Conservation (phyloP, 2,888 invertebrate species). For the Drepanosiphum platanoidis region DNA sequence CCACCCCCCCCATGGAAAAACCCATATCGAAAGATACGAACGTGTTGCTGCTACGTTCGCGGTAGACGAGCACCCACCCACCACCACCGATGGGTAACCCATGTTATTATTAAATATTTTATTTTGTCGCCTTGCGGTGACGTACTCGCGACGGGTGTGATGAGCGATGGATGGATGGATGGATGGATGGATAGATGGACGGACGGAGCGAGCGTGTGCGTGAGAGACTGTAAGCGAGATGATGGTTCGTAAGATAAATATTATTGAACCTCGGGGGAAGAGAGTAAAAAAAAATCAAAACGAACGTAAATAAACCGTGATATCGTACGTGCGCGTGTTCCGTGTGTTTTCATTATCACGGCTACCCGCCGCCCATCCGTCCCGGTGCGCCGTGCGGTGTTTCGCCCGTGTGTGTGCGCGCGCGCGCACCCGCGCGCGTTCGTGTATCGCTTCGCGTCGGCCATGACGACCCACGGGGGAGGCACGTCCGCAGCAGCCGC, state of each 20-base stretch:
- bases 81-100: no score
- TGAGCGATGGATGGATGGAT: background rate
- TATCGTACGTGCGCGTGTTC: background rate
- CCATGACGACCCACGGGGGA: constrained; percentile 61
- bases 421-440: background rate
- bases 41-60: no score
- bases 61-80: no score
- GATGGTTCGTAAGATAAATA: no score
- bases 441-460: constrained; percentile 37
- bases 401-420: constrained; percentile 8
- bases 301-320: no score
- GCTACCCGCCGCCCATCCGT: constrained; percentile 16
- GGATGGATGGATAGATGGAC: background rate
- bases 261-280: no score
- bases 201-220: background rate
- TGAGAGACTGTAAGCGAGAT: background rate
- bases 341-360: constrained; percentile 33
- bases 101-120: background rate
- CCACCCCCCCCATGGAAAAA: no score
- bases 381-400: background rate
- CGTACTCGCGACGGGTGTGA: background rate
- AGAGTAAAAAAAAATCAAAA: no score
- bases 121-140: background rate
- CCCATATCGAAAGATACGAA: no score
- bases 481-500: constrained; percentile 49